phyloP scores from a whole-genome alignment of 2,113 vertebrate species.

The Pedionomus torquatus region DNA sequence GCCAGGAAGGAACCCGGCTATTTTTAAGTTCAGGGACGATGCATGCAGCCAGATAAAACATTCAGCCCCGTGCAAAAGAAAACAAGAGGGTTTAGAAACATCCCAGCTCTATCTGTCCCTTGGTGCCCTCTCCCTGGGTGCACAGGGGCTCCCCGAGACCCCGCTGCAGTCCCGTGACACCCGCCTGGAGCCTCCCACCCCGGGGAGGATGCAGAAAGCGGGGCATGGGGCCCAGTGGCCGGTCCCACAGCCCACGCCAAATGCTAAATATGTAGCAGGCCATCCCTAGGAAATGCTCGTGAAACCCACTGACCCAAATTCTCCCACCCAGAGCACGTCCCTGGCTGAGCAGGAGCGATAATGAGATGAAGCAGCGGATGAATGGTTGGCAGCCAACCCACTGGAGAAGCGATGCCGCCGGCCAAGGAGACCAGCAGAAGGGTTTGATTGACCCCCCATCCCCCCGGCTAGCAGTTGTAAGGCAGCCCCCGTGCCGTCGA shows the following conservation, averaged over 20 bases:
- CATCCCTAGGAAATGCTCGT: neutral
- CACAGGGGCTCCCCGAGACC: neutral
- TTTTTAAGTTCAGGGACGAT: slow-evolving; percentile 36
- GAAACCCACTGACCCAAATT: slow-evolving; percentile 22
- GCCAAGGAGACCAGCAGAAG: neutral
- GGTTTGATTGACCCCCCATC: accelerated
- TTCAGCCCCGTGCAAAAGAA: slow-evolving; percentile 13
- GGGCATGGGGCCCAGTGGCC: accelerated
- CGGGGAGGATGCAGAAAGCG: neutral
- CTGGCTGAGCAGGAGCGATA: neutral
- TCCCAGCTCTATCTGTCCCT: neutral
- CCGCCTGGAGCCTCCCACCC: neutral
- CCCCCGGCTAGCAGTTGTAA: neutral
- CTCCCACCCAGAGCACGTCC: neutral
- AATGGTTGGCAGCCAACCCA: neutral
- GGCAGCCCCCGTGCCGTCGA: accelerated
- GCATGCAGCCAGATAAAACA: slow-evolving; percentile 25
- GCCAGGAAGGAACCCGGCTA: slow-evolving; percentile 6
- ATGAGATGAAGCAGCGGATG: neutral
- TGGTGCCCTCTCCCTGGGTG: neutral
- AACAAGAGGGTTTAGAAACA: slow-evolving; percentile 6
- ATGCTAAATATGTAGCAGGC: neutral
- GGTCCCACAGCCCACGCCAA: neutral
- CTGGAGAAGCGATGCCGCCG: accelerated
- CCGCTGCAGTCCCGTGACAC: accelerated